These are phyloP conservation scores for Orussus abietinus DNA, from an alignment of 1,140 invertebrate genomes.

Conservation along the genomic window DNA sequence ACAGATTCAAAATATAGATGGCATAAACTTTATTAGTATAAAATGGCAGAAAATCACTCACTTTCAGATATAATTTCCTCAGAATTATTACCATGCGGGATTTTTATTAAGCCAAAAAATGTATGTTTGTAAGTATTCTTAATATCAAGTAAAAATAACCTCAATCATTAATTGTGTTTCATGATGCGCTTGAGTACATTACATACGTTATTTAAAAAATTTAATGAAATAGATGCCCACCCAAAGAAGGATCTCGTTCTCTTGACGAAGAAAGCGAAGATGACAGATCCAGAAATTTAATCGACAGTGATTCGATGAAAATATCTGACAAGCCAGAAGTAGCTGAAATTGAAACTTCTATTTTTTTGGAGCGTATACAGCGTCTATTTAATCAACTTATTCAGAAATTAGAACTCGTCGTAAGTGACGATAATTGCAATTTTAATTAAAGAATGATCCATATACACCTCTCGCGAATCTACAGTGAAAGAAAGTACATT, in stretches of 20 bases:
- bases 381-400: slow-evolving; percentile 15
- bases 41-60: too few species aligned
- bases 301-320: slow-evolving; percentile 12
- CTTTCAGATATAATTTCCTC: too few species aligned
- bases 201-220: slow-evolving; percentile 8
- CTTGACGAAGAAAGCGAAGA: slow-evolving; percentile 3
- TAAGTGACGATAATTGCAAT: slow-evolving; percentile 3
- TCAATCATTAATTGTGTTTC: too few species aligned
- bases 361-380: slow-evolving; percentile 14
- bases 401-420: slow-evolving; percentile 19
- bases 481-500: background rate
- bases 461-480: background rate
- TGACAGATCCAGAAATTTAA: slow-evolving; percentile 12
- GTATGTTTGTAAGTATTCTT: too few species aligned
- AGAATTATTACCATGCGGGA: too few species aligned
- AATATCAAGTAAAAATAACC: too few species aligned
- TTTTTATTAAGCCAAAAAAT: too few species aligned
- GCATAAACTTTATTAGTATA: too few species aligned
- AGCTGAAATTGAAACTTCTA: slow-evolving; percentile 4
- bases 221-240: background rate
- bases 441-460: background rate
- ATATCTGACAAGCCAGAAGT: slow-evolving; percentile 11
- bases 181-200: slow-evolving; percentile 14
- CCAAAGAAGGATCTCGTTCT: slow-evolving; percentile 3
- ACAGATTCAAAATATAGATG: too few species aligned